Percentiles rank a stretch among this genome's conserved stretches.
These are phyloP conservation scores for Quadroppia sp. DNA, from an alignment of 2,888 invertebrate genomes.

Conservation along the genomic window DNA sequence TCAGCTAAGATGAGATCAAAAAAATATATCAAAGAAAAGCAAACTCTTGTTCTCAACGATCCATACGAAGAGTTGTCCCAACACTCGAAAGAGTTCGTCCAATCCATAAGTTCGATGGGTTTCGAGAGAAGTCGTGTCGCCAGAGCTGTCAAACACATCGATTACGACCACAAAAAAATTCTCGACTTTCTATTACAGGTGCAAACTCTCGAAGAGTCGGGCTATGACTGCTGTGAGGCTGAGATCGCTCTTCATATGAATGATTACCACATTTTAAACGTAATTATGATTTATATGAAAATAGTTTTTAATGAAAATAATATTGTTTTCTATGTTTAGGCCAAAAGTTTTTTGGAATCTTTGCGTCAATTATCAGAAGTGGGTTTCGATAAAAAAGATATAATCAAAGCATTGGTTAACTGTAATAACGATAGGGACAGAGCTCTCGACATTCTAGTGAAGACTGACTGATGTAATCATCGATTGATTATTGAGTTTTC, in stretches of 20 bases:
- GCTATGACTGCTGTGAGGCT: constrained; percentile 55
- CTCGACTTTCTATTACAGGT: constrained; percentile 72
- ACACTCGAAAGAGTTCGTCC: constrained; percentile 64
- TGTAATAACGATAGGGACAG: constrained; percentile 77
- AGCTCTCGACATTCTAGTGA: constrained; percentile 63
- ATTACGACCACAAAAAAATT: constrained; percentile 77
- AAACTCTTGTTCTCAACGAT: constrained; percentile 46
- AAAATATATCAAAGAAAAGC: constrained; percentile 11
- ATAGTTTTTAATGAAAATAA: not conserved
- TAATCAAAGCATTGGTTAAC: constrained; percentile 68
- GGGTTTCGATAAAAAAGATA: constrained; percentile 72
- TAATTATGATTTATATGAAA: constrained; percentile 35
- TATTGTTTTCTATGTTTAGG: constrained; percentile 44
- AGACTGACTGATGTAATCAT: constrained; percentile 20
- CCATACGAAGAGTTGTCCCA: constrained; percentile 55
- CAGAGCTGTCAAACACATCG: constrained; percentile 70
- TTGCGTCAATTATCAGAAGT: constrained; percentile 72
- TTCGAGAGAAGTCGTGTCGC: constrained; percentile 76
- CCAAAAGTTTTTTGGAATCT: constrained; percentile 55
- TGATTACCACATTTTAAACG: constrained; percentile 55
- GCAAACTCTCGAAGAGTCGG: constrained; percentile 57
- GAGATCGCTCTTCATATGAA: constrained; percentile 57
- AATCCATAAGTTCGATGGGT: constrained; percentile 78
- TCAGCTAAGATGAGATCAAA: constrained; percentile 18
- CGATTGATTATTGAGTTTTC: not conserved